Base-by-base conservation (phyloP, 2,113 vertebrate genomes). In the Ceyx melanurus region DNA sequence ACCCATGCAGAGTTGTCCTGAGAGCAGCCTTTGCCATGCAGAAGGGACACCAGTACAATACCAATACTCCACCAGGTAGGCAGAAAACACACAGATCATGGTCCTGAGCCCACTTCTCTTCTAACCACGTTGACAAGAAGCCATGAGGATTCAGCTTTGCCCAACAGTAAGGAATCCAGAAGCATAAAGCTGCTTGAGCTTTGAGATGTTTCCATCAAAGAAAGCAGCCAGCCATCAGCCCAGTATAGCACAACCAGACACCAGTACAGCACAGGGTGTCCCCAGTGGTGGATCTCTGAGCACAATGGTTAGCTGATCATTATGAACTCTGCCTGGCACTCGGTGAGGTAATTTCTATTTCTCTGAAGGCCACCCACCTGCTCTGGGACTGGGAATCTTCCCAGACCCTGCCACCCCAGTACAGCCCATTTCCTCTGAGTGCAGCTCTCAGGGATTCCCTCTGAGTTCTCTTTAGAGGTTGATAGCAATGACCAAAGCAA, bases 241-340 rank as follows among this genome's bases (percentile, higher is more conserved):
- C 67, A 65, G 15, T 21, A 19, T 2, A 46, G 25, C 25, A 20
- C 43, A 64, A 18, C 13, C 12, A 20, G 17, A 9, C 6, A 67
- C 14, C 18, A 35, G 28, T 29, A 58, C 2, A 4, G 22, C 6
- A 18, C 6, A 5, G 13, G 50, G n/a, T 26, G 26, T 14, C 43
- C 31, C 16, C 53, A 35, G 19, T 11, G 43, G 37, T 0, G 2
- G 11, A 64, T 14, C 31, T 78, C 48, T 64, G 31, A 53, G 16
- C 3, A 0, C 20, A 45, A 35, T 5, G 5, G 5, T 15, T 67
- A 29, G 5, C 13, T 23, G 11, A 56, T 15, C 23, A 5, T 54
- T 33, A 33, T 21, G 10, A 35, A 40, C 29, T 8, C 3, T 9
- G 50, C n/a, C 25, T 54, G 3, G 17, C 22, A 31, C 23, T 57